These are phyloP conservation scores for Onychorhynchus coronatus DNA, from an alignment of 2,113 vertebrate genomes.

Conservation along the genomic window DNA sequence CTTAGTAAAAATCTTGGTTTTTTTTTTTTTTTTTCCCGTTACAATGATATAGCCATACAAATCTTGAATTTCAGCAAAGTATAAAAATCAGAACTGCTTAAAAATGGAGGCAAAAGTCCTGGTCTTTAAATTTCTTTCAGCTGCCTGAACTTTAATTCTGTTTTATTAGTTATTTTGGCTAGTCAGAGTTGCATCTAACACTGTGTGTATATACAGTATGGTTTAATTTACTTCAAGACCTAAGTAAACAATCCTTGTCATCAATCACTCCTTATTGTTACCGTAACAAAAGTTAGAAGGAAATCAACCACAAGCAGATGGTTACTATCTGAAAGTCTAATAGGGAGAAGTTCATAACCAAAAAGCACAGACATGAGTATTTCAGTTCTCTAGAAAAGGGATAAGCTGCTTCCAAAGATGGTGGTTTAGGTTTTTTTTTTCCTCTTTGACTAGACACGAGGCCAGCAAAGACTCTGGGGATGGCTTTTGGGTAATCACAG, in stretches of 20 bases:
- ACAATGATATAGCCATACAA: not conserved
- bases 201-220: not conserved
- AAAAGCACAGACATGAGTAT: not conserved
- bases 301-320: no score
- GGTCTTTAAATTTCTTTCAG: not conserved
- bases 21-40: not conserved
- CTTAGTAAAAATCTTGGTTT: not conserved
- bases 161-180: not conserved
- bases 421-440: accelerated
- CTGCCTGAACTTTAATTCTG: not conserved
- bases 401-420: not conserved
- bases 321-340: not conserved
- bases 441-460: not conserved
- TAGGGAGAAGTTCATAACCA: not conserved
- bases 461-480: not conserved
- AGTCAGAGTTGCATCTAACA: not conserved
- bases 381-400: not conserved
- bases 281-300: not conserved
- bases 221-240: not conserved
- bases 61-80: not conserved
- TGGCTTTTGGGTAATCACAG: not conserved
- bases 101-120: not conserved
- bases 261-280: not conserved
- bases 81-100: not conserved
- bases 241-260: not conserved